phyloP scores from a whole-genome alignment of 1,140 invertebrate genomes.

The Danaus melanippus region DNA sequence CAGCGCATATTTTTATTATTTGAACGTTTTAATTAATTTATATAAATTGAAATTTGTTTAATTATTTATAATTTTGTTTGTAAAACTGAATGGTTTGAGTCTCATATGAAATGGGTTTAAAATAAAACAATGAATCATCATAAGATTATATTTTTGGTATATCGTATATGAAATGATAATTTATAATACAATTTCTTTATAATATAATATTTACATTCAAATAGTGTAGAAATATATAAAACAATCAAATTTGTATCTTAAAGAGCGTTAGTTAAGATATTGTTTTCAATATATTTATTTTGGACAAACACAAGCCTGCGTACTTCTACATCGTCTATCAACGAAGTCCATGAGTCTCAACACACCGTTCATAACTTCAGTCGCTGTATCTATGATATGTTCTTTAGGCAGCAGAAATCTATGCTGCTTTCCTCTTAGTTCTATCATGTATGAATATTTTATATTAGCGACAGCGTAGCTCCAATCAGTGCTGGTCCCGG shows the following conservation, averaged over 20 bases:
- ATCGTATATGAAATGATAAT: constrained; percentile 8
- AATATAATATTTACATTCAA: no score
- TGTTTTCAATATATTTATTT: constrained; percentile 11
- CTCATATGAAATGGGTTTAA: no score
- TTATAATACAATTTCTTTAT: background rate
- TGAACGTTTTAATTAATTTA: constrained; percentile 21
- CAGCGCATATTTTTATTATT: constrained; percentile 23
- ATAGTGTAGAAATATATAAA: no score
- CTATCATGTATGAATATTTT: constrained; percentile 79
- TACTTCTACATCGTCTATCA: constrained; percentile 31
- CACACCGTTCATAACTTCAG: constrained; percentile 76
- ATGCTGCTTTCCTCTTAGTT: constrained; percentile 75
- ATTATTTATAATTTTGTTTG: no score
- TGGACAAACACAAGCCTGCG: constrained; percentile 69
- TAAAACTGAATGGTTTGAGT: no score
- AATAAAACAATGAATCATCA: no score
- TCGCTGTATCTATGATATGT: constrained; percentile 76
- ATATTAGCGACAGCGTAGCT: constrained; percentile 75
- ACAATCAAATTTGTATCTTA: no score
- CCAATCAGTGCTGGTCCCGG: constrained; percentile 81
- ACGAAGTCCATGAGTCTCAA: constrained; percentile 72
- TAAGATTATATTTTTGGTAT: constrained; percentile 4
- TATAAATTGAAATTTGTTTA: constrained; percentile 14
- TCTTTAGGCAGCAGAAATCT: constrained; percentile 81
- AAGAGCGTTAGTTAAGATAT: no score